Evolutionary conservation across 2,888 invertebrate species (phyloP).

Genomic region (Calameuta pallipes): DNA sequence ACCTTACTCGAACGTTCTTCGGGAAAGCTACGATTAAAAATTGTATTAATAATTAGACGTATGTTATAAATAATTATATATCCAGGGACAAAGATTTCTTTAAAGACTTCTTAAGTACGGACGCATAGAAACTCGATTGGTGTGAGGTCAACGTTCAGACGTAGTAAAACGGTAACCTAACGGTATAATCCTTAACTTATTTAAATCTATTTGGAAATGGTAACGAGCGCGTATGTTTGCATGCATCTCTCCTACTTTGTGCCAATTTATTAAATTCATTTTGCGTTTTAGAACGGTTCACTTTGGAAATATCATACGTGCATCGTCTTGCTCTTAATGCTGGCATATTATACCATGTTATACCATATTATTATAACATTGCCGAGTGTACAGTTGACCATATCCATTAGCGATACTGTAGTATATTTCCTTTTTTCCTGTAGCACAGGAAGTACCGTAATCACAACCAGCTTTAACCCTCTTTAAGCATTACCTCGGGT

Average conservation of each 20-base stretch:
- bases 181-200: not conserved
- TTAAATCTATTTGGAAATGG: not conserved
- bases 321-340: not conserved
- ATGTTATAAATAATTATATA: not conserved
- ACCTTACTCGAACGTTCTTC: not conserved
- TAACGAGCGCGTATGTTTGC: not conserved
- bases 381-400: not conserved
- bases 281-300: not conserved
- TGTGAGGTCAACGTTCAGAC: not conserved
- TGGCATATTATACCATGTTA: not conserved
- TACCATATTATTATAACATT: not conserved
- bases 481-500: too few relatives aligned
- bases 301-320: not conserved
- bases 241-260: not conserved
- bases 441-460: not conserved
- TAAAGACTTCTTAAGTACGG: not conserved
- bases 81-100: not conserved
- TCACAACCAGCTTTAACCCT: not conserved
- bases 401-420: not conserved
- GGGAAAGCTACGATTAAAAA: not conserved
- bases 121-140: not conserved
- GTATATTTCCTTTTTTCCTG: not conserved
- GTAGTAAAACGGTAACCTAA: not conserved
- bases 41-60: not conserved
- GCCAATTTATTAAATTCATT: not conserved